Evolutionary conservation across 2,113 vertebrate genomes (phyloP), one percentile per base, ranked within the genome.

Genomic region (Mustela lutreola): DNA sequence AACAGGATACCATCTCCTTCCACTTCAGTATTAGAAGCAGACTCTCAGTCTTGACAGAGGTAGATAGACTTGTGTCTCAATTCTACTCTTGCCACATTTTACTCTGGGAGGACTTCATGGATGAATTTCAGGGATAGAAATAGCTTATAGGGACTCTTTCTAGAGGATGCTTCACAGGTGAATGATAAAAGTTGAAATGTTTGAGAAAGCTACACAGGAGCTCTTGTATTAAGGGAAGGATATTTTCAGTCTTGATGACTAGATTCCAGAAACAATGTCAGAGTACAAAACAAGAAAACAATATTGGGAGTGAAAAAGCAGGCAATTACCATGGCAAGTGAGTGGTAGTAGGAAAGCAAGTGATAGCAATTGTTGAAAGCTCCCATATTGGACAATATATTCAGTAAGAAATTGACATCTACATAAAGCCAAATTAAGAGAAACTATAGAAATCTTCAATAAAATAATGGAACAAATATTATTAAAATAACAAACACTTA

Each of bases 361-460:
- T 76, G 39, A 96, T 71, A 83, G 33, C 7, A 80, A 63, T 70
- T 95, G 21, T 60, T 85, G 19, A 81, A 95, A 95, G 95, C 42
- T 3, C 7, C n/a, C 10, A 62, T 78, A 31, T 2, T 83, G 42
- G 21, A 26, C 92, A 95, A 76, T 5, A 21, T 1, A 39, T 31
- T 2, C 18, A 86, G 36, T 84, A 1, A 50, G 19, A 1, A 92
- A 83, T 18, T 95, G 50, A 90, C 18, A 93, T 62, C 67, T 78
- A 95, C 89, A 86, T 60, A 79, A 97, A 97, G 86, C 7, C 9
- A 89, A 94, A 88, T 79, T 80, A 91, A 91, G 15, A 88, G 1
- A 73, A 88, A 94, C 50, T 91, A 21, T 87, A 88, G 19, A 80
- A 70, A 81, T 62, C 12, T 92, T 63, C 9, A 93, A 62, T 78